A percentile compares a stretch with the other conserved stretches of the same genome.
phyloP scores from a whole-genome alignment of 2,797 vertebrate genomes.

The Pseudomugil tenellus region DNA sequence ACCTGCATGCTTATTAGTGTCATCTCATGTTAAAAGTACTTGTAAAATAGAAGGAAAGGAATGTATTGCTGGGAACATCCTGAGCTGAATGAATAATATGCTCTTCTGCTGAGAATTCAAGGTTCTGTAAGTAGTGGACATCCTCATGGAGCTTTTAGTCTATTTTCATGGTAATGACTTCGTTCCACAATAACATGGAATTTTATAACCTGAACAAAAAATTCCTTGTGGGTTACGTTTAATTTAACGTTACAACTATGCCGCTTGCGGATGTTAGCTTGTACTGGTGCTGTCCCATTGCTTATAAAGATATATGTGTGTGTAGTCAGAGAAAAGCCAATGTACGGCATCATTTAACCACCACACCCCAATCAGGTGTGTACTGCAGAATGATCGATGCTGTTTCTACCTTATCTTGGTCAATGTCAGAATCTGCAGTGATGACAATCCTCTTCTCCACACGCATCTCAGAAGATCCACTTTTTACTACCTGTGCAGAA shows the following conservation, averaged over 20 bases:
- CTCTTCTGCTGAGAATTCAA: not conserved
- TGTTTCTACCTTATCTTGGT: slow-evolving; percentile 88
- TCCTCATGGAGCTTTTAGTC: too few species aligned
- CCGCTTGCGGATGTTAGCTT: too few species aligned
- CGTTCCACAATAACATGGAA: too few species aligned
- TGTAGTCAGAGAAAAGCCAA: too few species aligned
- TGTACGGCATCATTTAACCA: too few species aligned
- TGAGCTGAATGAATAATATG: not conserved
- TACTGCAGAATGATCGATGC: not conserved
- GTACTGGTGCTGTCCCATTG: too few species aligned
- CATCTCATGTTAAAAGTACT: not conserved
- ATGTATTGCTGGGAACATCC: not conserved
- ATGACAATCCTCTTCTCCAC: slow-evolving; percentile 97
- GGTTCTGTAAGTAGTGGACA: too few species aligned
- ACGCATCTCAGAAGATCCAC: slow-evolving; percentile 90
- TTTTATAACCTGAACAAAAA: too few species aligned
- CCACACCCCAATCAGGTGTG: not conserved
- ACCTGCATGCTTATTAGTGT: not conserved
- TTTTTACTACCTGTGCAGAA: slow-evolving; percentile 88
- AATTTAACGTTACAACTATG: too few species aligned
- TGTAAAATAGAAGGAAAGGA: not conserved
- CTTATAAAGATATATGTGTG: too few species aligned
- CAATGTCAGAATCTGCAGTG: slow-evolving; percentile 89
- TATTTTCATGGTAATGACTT: too few species aligned
- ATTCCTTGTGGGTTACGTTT: too few species aligned